Conservation (phyloP, 2,797 vertebrate genomes). For the Leucoraja ocellata region DNA sequence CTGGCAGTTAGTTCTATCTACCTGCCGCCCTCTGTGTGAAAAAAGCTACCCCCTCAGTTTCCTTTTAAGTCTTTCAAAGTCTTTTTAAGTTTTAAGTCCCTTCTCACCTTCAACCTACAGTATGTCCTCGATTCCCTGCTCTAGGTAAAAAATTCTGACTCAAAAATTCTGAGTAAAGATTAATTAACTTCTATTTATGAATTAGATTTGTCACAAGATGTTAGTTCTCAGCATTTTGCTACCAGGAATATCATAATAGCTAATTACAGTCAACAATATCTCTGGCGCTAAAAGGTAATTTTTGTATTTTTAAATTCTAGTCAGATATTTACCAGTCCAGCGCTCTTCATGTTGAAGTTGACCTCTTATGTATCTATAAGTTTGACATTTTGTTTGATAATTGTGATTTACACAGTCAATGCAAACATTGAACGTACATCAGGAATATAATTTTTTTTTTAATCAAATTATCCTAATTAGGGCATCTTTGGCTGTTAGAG, state of each 20-base stretch:
- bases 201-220: background rate
- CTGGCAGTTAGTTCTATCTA: too few relatives aligned
- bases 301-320: background rate
- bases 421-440: background rate
- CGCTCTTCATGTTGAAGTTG: background rate
- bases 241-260: background rate
- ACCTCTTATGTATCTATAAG: background rate
- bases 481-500: too few relatives aligned
- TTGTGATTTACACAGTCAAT: background rate
- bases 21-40: too few relatives aligned
- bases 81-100: too few relatives aligned
- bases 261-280: background rate
- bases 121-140: too few relatives aligned
- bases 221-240: background rate
- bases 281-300: background rate
- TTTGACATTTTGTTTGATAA: background rate
- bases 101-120: too few relatives aligned
- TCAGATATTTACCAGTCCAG: background rate
- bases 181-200: background rate
- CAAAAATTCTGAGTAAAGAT: background rate
- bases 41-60: too few relatives aligned
- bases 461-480: background rate
- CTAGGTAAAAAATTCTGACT: too few relatives aligned
- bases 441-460: background rate
- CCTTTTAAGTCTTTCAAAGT: too few relatives aligned